Evolutionary conservation across 2,888 invertebrate genomes (phyloP), one percentile per base, ranked within the genome.

Genomic region (Agrotis puta): DNA sequence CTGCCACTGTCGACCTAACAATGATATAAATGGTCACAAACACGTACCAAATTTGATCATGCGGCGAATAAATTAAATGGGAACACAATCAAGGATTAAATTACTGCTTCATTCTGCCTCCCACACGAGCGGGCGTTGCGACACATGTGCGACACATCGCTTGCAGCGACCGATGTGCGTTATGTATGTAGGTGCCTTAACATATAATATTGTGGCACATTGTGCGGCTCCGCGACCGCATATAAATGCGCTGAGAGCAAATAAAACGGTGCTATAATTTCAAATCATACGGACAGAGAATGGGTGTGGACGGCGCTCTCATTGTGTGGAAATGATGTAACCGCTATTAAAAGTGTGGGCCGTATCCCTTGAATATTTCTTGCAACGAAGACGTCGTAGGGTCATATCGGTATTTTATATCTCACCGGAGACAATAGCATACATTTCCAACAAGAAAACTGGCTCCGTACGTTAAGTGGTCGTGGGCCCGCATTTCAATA

Each of bases 301-400:
- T 96, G 96, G 96, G 96, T 95, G 96, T 96, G 96, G 96, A 96
- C 94, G 94, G 93, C 94, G 94, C 92, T 94, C 95, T 95, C 95
- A 96, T 96, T 96, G 96, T 96, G 96, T 96, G 96, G 96, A 96
- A 96, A 96, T 96, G 95, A 95, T 96, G 96, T 95, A 95, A 95
- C 95, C 94, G 92, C 96, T 95, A 96, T 96, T 95, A 96, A 95
- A 95, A 96, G 96, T 96, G 96, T 96, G 95, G 96, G 96, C 90
- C 88, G 95, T 95, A 94, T 95, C 94, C 95, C 95, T 94, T 95
- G 95, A 95, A 95, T 95, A 95, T 95, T 95, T 95, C 95, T 95
- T 95, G 94, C 95, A 92, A 94, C 94, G 94, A 95, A 95, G 95
- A 95, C 95, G 94, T 94, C 93, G 93, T 93, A 93, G 93, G 95